Percentiles rank a stretch among this genome's conserved stretches.
Conservation (phyloP, 2,797 vertebrate genomes). For the Eospalax fontanierii region DNA sequence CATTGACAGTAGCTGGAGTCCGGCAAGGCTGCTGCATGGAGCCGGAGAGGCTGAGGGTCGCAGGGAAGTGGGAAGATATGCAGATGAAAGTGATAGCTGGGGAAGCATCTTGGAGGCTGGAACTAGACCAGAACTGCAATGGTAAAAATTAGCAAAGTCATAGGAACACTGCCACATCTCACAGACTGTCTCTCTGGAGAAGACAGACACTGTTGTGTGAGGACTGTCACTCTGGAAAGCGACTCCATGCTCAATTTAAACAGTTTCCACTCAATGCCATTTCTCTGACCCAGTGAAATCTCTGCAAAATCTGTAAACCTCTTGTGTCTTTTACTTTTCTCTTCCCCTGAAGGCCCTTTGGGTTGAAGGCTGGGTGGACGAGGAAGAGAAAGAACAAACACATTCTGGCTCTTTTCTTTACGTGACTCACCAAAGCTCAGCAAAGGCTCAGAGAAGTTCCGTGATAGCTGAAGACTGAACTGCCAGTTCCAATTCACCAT, state of each 20-base stretch:
- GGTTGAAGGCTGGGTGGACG: accelerated
- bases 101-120: no score
- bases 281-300: not conserved
- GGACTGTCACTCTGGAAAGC: not conserved
- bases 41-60: no score
- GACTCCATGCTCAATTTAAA: not conserved
- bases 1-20: no score
- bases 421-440: not conserved
- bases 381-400: not conserved
- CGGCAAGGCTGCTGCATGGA: no score
- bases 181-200: not conserved
- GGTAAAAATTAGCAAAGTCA: not conserved
- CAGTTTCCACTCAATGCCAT: not conserved
- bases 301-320: not conserved
- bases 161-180: not conserved
- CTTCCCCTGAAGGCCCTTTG: not conserved
- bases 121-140: not conserved
- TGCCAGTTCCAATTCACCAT: not conserved
- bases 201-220: not conserved
- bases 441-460: not conserved
- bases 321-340: not conserved
- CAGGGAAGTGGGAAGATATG: no score
- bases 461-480: not conserved
- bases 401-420: not conserved
- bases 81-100: no score